These are phyloP conservation scores for Lymantria monacha DNA, from an alignment of 2,888 invertebrate species.

Conservation along the genomic window DNA sequence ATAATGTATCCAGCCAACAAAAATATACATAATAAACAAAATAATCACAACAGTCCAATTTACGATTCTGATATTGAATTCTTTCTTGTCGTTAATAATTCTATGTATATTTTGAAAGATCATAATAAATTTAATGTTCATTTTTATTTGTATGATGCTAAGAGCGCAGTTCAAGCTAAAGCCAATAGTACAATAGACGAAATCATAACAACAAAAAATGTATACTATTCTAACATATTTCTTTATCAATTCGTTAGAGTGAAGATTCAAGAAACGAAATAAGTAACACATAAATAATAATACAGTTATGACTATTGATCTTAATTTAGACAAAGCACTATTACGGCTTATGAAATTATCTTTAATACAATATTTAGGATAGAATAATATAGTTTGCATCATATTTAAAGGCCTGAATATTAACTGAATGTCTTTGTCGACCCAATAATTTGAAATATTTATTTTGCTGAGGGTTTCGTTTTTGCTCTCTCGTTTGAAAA, in stretches of 20 bases:
- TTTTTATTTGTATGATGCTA: neutral
- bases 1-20: neutral
- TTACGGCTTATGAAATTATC: slow-evolving; percentile 21
- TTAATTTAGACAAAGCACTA: slow-evolving; percentile 3
- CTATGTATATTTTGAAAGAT: slow-evolving; percentile 16
- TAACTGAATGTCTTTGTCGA: slow-evolving; percentile 21
- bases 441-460: slow-evolving; percentile 1
- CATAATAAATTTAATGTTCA: slow-evolving; percentile 10
- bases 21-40: neutral
- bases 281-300: neutral
- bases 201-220: slow-evolving; percentile 3
- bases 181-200: slow-evolving; percentile 1
- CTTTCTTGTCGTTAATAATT: neutral
- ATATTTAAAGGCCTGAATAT: slow-evolving; percentile 22
- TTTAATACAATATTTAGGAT: too few species aligned
- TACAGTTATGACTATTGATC: slow-evolving; percentile 2
- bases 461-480: neutral
- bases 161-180: slow-evolving; percentile 7
- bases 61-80: neutral
- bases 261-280: neutral
- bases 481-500: neutral
- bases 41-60: slow-evolving; percentile 1
- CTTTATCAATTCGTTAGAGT: neutral
- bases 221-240: slow-evolving; percentile 1
- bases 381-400: slow-evolving; percentile 15